Base-by-base conservation (phyloP, 2,797 vertebrate species). In the Amphiprion clarkii region DNA sequence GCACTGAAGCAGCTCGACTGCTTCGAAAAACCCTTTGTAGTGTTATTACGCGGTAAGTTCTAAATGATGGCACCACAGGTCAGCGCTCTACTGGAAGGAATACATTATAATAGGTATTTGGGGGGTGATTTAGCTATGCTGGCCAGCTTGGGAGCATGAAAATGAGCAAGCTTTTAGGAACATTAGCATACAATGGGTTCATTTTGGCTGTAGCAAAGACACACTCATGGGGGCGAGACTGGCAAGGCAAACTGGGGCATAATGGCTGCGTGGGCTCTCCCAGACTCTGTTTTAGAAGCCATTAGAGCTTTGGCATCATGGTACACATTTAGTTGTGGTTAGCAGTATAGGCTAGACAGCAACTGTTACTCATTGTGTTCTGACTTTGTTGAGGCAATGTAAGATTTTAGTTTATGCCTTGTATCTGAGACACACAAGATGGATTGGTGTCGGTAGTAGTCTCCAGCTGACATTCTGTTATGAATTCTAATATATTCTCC, bases 111-210 rank as follows among this genome's bases (percentile, higher is more conserved):
- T 70, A 82, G 56, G 77, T 87, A 81, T 89, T 91, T 72, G 33
- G 77, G 72, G 78, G 75, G 63, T 80, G 77, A 91, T 87, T 92
- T 84, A 89, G 81, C 65, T 70, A 61, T 52, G 74, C 78, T 79
- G 72, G 87, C 81, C 80, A 71, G 85, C 85, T 83, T 65, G 65
- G 70, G 73, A 90, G 89, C 72, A 71, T 80, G 66, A 29, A 81
- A 85, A 88, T 82, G 74, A 89, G 82, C 66, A 65, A 66, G 81
- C 84, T 89, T 90, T 92, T 89, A 90, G 83, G 74, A 21, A 78
- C 86, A 93, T 93, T 94, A 93, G 84, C 89, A 94, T 93, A 93
- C 90, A 94, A 91, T 89, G 71, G 82, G 68, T 85, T 89, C 78
- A 88, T 90, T 87, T 87, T 87, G 77, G 81, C 82, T 65, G 66